These are phyloP conservation scores for Amblyopsis hoosieri DNA, from an alignment of 2,797 vertebrate genomes.

Conservation along the genomic window DNA sequence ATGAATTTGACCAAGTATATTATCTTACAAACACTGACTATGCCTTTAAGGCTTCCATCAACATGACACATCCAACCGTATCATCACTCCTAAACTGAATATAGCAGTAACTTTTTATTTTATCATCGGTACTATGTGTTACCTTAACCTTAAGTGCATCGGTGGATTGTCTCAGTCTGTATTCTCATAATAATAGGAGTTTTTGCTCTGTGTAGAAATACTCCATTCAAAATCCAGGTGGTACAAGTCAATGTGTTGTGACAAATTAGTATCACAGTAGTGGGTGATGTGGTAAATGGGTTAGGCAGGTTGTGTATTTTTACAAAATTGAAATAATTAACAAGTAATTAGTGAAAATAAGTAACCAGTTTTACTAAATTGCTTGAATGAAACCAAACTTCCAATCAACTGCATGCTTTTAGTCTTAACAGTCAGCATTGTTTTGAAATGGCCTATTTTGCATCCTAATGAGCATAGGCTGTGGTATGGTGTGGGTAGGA, in stretches of 20 bases:
- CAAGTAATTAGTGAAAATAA: not conserved
- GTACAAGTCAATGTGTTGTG: not conserved
- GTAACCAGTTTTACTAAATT: not conserved
- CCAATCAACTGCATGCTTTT: constrained; percentile 18
- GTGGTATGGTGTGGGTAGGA: constrained; percentile 50
- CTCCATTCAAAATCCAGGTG: constrained; percentile 34
- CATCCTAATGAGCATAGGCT: constrained; percentile 29
- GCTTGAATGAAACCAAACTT: constrained; percentile 16
- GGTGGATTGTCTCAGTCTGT: not conserved
- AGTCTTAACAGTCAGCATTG: constrained; percentile 32
- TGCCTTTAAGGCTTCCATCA: not conserved
- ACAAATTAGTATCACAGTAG: constrained; percentile 5
- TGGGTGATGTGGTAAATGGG: not conserved
- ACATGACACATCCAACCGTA: not conserved
- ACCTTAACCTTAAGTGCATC: too few species aligned
- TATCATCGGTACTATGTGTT: too few species aligned
- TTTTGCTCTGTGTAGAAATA: constrained; percentile 33
- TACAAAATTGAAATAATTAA: not conserved
- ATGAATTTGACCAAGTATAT: too few species aligned
- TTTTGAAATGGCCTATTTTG: constrained; percentile 28
- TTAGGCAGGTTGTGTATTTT: constrained; percentile 15
- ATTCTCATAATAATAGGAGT: constrained; percentile 6
- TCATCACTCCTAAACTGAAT: too few species aligned
- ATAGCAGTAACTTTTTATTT: too few species aligned
- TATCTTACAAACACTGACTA: too few species aligned